A percentile compares a stretch with the other conserved stretches of the same genome.
Conservation (phyloP, 1,140 invertebrate species). For the Ceratoteleas bidentatus region DNA sequence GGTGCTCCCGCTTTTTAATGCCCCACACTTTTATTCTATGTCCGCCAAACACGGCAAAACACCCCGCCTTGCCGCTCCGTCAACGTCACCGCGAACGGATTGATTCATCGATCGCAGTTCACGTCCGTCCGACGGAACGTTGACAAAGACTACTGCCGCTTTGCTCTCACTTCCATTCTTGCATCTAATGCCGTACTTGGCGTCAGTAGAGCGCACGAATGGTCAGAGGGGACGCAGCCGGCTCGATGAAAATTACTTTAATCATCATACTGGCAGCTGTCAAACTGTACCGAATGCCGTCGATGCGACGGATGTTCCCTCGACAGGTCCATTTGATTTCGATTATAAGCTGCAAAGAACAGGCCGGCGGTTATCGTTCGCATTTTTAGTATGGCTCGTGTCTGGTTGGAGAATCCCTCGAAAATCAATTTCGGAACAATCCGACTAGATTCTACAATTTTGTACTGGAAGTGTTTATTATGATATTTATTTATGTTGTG, state of each 20-base stretch:
- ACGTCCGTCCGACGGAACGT: conserved; percentile 72
- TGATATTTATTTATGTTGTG: no score
- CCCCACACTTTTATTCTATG: conserved; percentile 73
- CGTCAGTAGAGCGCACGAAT: conserved; percentile 65
- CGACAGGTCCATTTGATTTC: conserved; percentile 41
- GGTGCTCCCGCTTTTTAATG: conserved; percentile 77
- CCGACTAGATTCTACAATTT: no score
- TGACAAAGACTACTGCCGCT: conserved; percentile 74
- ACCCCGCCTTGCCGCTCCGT: conserved; percentile 33
- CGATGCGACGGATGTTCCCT: conserved; percentile 31
- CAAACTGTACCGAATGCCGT: conserved; percentile 24
- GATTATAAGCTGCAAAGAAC: conserved; percentile 22
- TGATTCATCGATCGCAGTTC: conserved; percentile 69
- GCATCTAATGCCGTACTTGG: conserved; percentile 57
- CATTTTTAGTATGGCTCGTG: not conserved
- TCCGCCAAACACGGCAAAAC: conserved; percentile 63
- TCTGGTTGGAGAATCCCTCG: no score
- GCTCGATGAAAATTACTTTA: conserved; percentile 61
- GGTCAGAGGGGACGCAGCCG: conserved; percentile 27
- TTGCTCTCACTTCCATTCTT: conserved; percentile 52
- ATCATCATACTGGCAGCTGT: conserved; percentile 54
- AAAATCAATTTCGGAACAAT: conserved; percentile 1
- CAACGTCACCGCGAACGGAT: conserved; percentile 61
- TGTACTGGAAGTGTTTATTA: no score
- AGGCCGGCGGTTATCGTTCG: conserved; percentile 15